Percentiles rank a stretch among this genome's conserved stretches.
phyloP scores from a whole-genome alignment of 2,888 invertebrate species.

The Enchytraeus crypticus region DNA sequence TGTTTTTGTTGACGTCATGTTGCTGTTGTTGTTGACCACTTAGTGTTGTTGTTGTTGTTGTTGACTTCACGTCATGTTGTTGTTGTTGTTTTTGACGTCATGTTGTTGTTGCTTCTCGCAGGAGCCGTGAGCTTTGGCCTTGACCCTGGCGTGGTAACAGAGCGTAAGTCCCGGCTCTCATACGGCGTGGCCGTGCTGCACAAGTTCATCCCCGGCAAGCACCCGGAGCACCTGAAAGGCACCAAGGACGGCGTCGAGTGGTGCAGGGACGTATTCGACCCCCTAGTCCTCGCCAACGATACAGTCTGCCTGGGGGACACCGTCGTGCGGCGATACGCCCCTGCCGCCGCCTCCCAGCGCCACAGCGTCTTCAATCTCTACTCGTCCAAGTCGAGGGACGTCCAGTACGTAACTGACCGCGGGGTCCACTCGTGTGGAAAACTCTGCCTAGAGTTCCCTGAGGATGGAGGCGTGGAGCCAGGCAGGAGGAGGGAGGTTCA shows the following conservation, averaged over 20 bases:
- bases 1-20: no score
- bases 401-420: constrained; percentile 52
- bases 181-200: constrained; percentile 56
- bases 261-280: constrained; percentile 57
- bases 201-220: constrained; percentile 48
- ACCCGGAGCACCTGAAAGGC: constrained; percentile 50
- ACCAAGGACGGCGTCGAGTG: constrained; percentile 50
- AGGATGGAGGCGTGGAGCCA: constrained; percentile 27
- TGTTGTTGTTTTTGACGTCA: no score
- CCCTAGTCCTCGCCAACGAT: constrained; percentile 50
- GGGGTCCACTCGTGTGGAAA: constrained; percentile 53
- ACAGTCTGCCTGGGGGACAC: constrained; percentile 53
- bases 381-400: constrained; percentile 48
- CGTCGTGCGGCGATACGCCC: constrained; percentile 53
- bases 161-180: constrained; percentile 52
- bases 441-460: constrained; percentile 49
- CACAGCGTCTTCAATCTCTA: constrained; percentile 54
- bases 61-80: no score
- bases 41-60: no score
- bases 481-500: constrained; percentile 50
- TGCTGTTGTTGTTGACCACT: no score
- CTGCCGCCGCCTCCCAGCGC: constrained; percentile 51
- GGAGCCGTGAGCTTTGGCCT: constrained; percentile 55
- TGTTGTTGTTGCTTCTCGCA: no score
- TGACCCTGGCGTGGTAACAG: constrained; percentile 52